Base-by-base conservation (phyloP, 2,113 vertebrate genomes). In the Crotalus tigris region DNA sequence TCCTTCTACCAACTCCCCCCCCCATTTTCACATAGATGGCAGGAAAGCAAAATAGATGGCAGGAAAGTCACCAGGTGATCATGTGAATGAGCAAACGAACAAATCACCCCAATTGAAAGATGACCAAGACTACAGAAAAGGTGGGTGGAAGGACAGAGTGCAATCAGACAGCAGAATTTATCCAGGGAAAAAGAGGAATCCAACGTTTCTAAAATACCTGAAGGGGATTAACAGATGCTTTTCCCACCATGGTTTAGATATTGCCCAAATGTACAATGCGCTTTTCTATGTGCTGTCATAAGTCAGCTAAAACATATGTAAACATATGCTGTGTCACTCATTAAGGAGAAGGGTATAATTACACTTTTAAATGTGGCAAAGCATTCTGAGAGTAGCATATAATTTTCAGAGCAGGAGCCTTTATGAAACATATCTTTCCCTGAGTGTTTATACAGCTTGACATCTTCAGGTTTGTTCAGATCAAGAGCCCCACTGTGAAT, bases 261-360 rank as follows among this genome's bases (percentile, higher is more conserved):
- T 96, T 96, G 94, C 92, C 94, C 92, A 96, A 95, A 95, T 49
- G 91, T 93, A 95, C 91, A 96, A 92, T 95, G 91, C 81, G 88
- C 90, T 91, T 94, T 94, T 94, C 94, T 94, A 92, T 94, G 81
- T 95, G 95, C 95, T 97, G 96, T 97, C 96, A 92, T 91, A 97
- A 98, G 96, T 97, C 95, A 97, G 96, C 94, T 97, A 97, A 97
- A 98, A 98, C 94, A 96, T 54, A 23, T 94, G 96, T 97, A 98
- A 98, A 97, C 95, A 98, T 94, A 97, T 93, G 96, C 95, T 96
- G 95, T 0, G 39, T 97, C 97, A 97, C 96, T 97, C 96, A 97
- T 97, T 97, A 97, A 96, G 92, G 90, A 94, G 96, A 97, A 97
- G 94, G 96, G 94, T 97, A 96, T 97, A 98, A 98, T 98, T 97